These are phyloP conservation scores for Podilymbus podiceps DNA, from an alignment of 2,113 vertebrate genomes.

Conservation along the genomic window DNA sequence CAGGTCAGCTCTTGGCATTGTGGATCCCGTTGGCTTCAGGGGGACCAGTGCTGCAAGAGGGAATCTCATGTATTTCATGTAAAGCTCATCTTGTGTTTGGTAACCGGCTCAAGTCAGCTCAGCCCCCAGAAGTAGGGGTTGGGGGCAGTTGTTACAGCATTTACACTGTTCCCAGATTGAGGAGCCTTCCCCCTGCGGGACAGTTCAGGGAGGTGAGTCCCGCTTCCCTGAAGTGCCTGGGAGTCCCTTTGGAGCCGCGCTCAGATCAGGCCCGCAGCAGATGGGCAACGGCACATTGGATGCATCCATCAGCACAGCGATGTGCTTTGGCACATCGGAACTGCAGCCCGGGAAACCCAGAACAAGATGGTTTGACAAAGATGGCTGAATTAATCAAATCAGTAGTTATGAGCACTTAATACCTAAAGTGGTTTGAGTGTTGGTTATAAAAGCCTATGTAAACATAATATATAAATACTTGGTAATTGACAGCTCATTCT, in stretches of 20 bases:
- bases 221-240: neutral
- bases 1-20: neutral
- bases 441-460: conserved; percentile 8
- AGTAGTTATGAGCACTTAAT: conserved; percentile 17
- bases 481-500: neutral
- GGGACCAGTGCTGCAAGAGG: neutral
- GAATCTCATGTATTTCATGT: neutral
- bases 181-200: neutral
- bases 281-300: neutral
- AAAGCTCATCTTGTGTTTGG: neutral
- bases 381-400: neutral
- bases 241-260: neutral
- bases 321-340: neutral
- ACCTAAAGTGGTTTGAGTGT: conserved; percentile 15
- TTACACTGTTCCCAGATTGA: accelerated
- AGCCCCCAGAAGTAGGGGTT: neutral
- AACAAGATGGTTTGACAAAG: neutral
- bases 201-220: neutral
- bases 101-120: accelerated
- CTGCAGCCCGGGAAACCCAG: neutral
- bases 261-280: neutral
- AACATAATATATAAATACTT: neutral
- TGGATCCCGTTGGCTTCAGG: accelerated
- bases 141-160: accelerated
- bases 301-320: no score